Evolutionary conservation across 1,140 invertebrate genomes (phyloP), one percentile per base, ranked within the genome.

Genomic region (Dendroctonus valens): DNA sequence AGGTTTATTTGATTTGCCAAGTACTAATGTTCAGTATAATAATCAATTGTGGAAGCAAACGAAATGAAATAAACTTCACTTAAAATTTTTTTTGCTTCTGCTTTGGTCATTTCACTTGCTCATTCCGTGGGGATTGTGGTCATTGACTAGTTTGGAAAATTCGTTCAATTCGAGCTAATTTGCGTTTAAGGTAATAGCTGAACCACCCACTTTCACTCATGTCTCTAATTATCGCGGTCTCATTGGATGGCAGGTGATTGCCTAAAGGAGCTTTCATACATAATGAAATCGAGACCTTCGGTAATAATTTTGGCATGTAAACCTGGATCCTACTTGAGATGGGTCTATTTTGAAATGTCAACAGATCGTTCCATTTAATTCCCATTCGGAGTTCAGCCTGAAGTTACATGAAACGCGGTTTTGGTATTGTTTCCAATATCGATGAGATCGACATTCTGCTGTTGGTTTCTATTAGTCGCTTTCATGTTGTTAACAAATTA

Each of bases 331-430:
- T 11, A 41, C 38, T 62, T 62, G 59, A 62, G 49, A 62, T 52
- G 59, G 59, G 59, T 62, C 49, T 62, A 62, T 62, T 62, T 62
- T 15, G 59, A 41, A 62, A 62, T 62, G 59, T 62, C 59, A 62
- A 62, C 59, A 62, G 49, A 62, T 62, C 59, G 26, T 9, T 40
- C 50, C 44, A 51, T 52, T 62, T 52, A 44, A 41, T 41, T 53
- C 7, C 9, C 38, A 58, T 54, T 39, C 39, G 40, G 37, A 54
- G 37, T 39, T 9, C 8, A 2, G 8, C 8, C 42, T 11, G 8
- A 46, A 12, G 8, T 46, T 46, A 12, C 8, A 12, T 9, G 8
- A 9, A 11, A 11, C 12, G 12, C 8, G 42, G 8, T 46, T 12
- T 12, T 12, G 12, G 12, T 46, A 46, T 46, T 46, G 12, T 46